Conservation (phyloP, 2,113 vertebrate genomes). For the Equus przewalskii region DNA sequence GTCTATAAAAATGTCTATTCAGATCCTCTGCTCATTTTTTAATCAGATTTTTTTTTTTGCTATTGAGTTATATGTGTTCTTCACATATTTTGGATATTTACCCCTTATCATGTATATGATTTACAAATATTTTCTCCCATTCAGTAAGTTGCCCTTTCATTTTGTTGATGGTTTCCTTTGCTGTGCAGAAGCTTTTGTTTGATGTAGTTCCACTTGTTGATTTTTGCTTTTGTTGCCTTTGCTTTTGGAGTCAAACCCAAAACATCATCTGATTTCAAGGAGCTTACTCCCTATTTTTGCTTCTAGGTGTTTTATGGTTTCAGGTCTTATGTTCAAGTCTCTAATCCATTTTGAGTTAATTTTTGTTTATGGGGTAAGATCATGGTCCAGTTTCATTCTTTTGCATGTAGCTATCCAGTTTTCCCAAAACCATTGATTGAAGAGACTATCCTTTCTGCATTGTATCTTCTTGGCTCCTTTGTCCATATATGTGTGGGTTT, state of each 20-base stretch:
- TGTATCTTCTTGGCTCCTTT: too few species aligned
- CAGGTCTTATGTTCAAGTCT: not conserved
- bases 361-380: not conserved
- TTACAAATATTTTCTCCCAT: not conserved
- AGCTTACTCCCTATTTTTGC: not conserved
- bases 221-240: not conserved
- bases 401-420: not conserved
- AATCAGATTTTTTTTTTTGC: not conserved
- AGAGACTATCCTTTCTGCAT: not conserved
- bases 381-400: not conserved
- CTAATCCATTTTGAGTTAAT: not conserved
- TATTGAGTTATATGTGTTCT: not conserved
- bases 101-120: not conserved
- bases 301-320: not conserved
- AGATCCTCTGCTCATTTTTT: not conserved
- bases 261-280: not conserved
- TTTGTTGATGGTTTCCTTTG: constrained; percentile 20
- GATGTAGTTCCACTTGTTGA: not conserved
- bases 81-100: not conserved
- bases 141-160: not conserved
- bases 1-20: not conserved
- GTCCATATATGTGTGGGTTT: not conserved
- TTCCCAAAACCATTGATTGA: not conserved
- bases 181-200: not conserved
- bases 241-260: not conserved